A percentile compares a stretch with the other conserved stretches of the same genome.
Evolutionary conservation across 2,888 invertebrate genomes (phyloP).

Genomic region (Panzeria rudis): DNA sequence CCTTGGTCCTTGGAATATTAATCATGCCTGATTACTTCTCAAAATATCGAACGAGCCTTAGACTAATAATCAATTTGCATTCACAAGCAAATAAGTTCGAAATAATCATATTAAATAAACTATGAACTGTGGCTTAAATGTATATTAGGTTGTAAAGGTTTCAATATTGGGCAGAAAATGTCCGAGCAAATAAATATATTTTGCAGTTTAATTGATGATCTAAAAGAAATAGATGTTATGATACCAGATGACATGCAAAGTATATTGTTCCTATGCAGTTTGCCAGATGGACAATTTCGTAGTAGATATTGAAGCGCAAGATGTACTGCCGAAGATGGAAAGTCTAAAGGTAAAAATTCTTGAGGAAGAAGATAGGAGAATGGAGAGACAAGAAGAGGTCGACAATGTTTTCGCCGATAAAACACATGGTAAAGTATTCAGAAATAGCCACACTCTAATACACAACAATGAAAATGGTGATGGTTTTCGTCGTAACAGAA

Average conservation of each 20-base stretch:
- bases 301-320: conserved; percentile 19
- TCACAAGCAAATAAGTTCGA: no score
- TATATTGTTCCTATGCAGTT: conserved; percentile 16
- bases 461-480: not conserved
- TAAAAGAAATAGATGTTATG: conserved; percentile 1
- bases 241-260: not conserved
- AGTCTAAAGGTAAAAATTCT: conserved; percentile 21
- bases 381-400: not conserved
- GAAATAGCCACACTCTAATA: not conserved
- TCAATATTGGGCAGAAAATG: no score
- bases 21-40: no score
- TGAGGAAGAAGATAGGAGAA: conserved; percentile 9
- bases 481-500: not conserved
- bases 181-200: not conserved
- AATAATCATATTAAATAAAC: no score
- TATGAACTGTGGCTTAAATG: no score
- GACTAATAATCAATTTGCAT: no score
- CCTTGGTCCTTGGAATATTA: no score
- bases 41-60: no score
- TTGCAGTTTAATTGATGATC: not conserved
- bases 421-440: conserved; percentile 9
- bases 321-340: conserved; percentile 9
- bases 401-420: conserved; percentile 4
- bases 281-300: conserved; percentile 11
- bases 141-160: no score